Percentiles rank a stretch among this genome's conserved stretches.
phyloP scores from a whole-genome alignment of 1,140 invertebrate genomes.

The Meloidogyne floridensis region DNA sequence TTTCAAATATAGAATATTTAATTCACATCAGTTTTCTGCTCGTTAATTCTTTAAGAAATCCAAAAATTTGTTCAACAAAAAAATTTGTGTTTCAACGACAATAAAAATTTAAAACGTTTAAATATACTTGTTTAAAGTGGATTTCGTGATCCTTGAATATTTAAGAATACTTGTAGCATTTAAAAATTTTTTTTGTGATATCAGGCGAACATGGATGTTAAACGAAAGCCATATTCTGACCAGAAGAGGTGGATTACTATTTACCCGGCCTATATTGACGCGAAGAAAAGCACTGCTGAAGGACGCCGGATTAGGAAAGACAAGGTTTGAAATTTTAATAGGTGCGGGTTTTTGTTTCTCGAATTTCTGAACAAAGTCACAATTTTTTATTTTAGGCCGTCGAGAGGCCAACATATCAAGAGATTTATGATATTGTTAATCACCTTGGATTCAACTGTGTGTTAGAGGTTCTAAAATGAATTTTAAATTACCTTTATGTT shows the following conservation, averaged over 20 bases:
- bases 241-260: conserved; percentile 83
- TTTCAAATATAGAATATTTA: neutral
- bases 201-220: conserved; percentile 20
- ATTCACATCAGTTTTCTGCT: neutral
- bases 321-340: conserved; percentile 69
- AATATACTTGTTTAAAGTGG: no score
- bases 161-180: no score
- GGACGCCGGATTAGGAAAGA: conserved; percentile 82
- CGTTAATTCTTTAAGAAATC: neutral
- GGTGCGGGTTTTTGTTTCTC: no score
- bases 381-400: neutral
- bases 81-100: no score
- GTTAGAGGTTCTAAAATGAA: conserved; percentile 72
- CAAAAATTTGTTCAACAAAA: no score
- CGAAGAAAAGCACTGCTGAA: conserved; percentile 83
- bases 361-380: no score
- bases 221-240: conserved; percentile 51
- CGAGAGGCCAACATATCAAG: conserved; percentile 70
- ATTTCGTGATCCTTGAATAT: no score
- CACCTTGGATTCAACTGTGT: conserved; percentile 80
- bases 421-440: conserved; percentile 86
- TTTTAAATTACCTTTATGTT: conserved; percentile 8
- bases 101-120: no score
- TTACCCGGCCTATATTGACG: conserved; percentile 93
- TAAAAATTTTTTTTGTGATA: no score